Conservation (phyloP, 2,113 vertebrate genomes). For the Prinia subflava region DNA sequence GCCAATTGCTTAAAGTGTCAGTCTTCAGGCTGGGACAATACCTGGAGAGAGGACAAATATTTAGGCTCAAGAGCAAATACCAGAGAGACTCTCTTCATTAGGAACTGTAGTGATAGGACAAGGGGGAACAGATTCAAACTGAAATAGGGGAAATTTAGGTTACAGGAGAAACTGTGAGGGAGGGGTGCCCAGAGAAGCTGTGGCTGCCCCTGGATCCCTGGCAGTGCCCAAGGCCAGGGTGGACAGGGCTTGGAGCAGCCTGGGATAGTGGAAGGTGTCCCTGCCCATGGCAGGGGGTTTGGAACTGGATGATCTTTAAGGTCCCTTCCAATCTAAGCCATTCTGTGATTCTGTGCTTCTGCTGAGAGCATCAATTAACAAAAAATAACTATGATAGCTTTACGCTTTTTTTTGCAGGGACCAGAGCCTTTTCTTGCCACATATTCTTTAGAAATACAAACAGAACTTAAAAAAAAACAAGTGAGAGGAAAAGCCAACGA, state of each 20-base stretch:
- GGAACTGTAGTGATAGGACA: not conserved
- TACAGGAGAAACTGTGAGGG: not conserved
- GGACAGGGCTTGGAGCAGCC: fast-evolving
- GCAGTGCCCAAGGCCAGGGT: not conserved
- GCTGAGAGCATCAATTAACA: not conserved
- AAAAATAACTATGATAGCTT: not conserved
- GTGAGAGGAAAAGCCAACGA: not conserved
- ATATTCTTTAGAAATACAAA: not conserved
- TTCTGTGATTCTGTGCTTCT: not conserved
- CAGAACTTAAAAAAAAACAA: not conserved
- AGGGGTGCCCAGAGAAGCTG: not conserved
- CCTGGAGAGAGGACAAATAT: not conserved
- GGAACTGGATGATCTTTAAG: not conserved
- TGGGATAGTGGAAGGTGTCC: fast-evolving
- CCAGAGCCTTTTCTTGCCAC: not conserved
- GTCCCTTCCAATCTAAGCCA: not conserved
- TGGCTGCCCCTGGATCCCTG: not conserved
- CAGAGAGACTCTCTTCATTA: not conserved
- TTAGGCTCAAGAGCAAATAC: not conserved
- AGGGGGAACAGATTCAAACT: not conserved
- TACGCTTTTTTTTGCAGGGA: not conserved
- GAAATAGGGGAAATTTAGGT: not conserved
- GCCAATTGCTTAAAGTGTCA: not conserved
- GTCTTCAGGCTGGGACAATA: not conserved
- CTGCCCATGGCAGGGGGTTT: not conserved